A percentile compares a stretch with the other conserved stretches of the same genome.
Evolutionary conservation across 2,113 vertebrate genomes (phyloP).

Genomic region (Cettia cetti): DNA sequence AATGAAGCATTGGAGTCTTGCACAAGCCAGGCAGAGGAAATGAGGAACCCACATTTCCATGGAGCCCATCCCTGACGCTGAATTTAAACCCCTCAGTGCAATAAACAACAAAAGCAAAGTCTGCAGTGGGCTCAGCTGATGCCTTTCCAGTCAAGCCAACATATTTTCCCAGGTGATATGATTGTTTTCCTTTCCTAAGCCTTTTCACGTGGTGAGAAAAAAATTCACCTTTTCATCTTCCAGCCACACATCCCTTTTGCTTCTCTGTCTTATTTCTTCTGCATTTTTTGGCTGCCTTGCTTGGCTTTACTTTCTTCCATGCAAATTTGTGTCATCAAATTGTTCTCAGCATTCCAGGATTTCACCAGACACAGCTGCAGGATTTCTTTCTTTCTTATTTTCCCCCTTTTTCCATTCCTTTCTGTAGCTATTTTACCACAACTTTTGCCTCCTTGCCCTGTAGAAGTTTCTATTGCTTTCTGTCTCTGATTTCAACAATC

Average conservation of each 20-base stretch:
- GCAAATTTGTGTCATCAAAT: background rate
- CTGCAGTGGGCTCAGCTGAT: background rate
- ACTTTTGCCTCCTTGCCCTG: background rate
- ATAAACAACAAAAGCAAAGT: background rate
- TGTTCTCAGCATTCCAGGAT: background rate
- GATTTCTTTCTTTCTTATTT: background rate
- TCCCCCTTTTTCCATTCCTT: background rate
- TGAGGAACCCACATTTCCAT: background rate
- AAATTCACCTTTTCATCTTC: background rate
- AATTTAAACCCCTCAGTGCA: background rate
- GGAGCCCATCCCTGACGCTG: background rate
- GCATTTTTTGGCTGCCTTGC: background rate
- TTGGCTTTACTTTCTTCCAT: background rate
- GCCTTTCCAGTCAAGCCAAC: background rate
- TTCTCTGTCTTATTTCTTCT: background rate
- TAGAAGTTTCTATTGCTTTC: background rate
- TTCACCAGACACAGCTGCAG: background rate
- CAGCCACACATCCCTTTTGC: background rate
- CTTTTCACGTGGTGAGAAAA: background rate
- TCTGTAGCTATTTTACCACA: background rate
- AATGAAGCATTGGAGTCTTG: fast-evolving
- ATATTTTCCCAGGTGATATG: background rate
- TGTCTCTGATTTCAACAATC: background rate
- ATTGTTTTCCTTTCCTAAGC: background rate
- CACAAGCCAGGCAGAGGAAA: fast-evolving